A percentile compares a stretch with the other conserved stretches of the same genome.
Conservation (phyloP, 1,140 invertebrate species). For the Drosophila ogumai region DNA sequence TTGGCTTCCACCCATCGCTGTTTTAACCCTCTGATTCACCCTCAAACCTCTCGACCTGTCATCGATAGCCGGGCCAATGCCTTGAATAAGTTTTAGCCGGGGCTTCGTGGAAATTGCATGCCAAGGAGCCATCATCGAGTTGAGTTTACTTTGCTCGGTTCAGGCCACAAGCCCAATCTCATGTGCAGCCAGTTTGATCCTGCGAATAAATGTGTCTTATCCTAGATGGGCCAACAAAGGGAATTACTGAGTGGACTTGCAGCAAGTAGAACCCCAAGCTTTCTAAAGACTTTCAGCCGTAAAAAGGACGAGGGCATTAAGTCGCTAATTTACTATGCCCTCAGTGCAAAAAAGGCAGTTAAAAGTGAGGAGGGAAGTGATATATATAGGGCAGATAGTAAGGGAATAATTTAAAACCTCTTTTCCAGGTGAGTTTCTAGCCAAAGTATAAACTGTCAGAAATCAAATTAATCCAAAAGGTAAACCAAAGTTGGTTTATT, state of each 20-base stretch:
- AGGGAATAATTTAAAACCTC: background rate
- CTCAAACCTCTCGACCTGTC: conserved; percentile 40
- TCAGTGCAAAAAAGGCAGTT: conserved; percentile 26
- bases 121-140: conserved; percentile 55
- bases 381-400: background rate
- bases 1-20: conserved; percentile 10
- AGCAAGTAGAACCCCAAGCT: background rate
- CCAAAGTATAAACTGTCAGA: background rate
- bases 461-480: conserved; percentile 1
- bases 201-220: conserved; percentile 39
- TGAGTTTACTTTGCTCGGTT: conserved; percentile 55
- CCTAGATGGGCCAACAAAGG: conserved; percentile 46
- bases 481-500: conserved; percentile 8
- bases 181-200: conserved; percentile 53
- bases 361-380: background rate
- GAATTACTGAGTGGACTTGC: conserved; percentile 59
- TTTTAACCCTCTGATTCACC: conserved; percentile 5
- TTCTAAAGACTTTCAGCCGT: conserved; percentile 25
- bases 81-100: conserved; percentile 52
- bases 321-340: conserved; percentile 69
- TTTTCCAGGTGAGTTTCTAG: background rate
- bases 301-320: conserved; percentile 33
- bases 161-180: conserved; percentile 43
- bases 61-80: conserved; percentile 47
- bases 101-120: conserved; percentile 61